Base-by-base conservation (phyloP, 2,113 vertebrate species). In the Ramphastos sulfuratus region DNA sequence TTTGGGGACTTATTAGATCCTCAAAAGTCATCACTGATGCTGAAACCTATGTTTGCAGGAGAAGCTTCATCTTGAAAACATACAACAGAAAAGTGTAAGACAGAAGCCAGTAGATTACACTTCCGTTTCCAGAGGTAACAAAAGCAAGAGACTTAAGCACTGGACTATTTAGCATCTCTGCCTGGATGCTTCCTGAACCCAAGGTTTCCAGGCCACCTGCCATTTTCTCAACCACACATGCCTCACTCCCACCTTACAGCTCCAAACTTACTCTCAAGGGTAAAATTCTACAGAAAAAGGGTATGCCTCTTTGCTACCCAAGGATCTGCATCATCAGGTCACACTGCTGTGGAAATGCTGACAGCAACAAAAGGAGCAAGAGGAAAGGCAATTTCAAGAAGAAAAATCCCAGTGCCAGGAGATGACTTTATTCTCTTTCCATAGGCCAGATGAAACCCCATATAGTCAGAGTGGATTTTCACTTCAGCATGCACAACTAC, bases 21-120 rank as follows among this genome's bases (percentile, higher is more conserved):
- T 97, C 95, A 91, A 97, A 95, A 92, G 92, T 80, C 77, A 64
- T 80, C 13, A 72, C 9, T 23, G 79, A 79, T 15, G 58, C 94
- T 84, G 85, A 97, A 96, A 96, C 78, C 90, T 94, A 94, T 87
- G 91, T 96, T 92, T 95, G 95, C 95, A 96, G 94, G 95, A 96
- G 93, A 96, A 97, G 79, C 82, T 79, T 96, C 89, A 78, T 94
- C 96, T 96, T 93, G 87, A 93, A 96, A 91, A 96, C 33, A 91
- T 4, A 89, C 67, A 94, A 77, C 85, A 94, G 70, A 66, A 81
- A 92, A 73, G 18, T 58, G 2, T 46, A 63, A 94, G 64, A 80
- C 92, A 91, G 89, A 76, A 95, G 83, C 75, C 75, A 1, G 54
- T 56, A 90, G 94, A 88, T 66, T 24, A 33, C 4, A 7, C 69